phyloP scores from a whole-genome alignment of 2,797 vertebrate genomes.

The Halcyon badia region DNA sequence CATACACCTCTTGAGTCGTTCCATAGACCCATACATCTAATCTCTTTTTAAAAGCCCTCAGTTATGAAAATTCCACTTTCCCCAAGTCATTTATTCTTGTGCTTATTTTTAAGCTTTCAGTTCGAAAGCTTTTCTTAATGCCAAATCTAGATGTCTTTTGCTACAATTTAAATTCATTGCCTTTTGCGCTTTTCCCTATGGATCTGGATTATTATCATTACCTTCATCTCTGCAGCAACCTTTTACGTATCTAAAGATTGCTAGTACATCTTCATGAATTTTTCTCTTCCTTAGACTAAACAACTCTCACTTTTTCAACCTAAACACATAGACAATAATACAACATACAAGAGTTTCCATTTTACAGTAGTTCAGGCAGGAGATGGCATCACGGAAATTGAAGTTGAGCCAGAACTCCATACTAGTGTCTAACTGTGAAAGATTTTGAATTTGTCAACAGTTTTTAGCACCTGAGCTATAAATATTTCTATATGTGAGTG shows the following conservation, averaged over 20 bases:
- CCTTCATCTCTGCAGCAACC: not conserved
- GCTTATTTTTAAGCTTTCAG: not conserved
- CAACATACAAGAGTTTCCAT: rapidly evolving
- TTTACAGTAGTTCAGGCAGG: not conserved
- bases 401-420: not conserved
- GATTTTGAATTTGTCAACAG: not conserved
- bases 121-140: not conserved
- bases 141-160: not conserved
- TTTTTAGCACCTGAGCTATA: not conserved
- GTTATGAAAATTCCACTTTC: not conserved
- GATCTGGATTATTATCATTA: not conserved
- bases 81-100: not conserved
- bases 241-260: not conserved
- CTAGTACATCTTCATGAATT: not conserved
- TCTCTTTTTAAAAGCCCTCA: not conserved
- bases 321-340: not conserved
- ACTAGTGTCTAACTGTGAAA: not conserved
- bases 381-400: not conserved
- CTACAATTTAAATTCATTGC: slow-evolving; percentile 2
- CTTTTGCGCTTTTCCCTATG: not conserved
- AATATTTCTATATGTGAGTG: not conserved
- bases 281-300: not conserved
- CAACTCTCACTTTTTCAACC: not conserved
- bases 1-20: not conserved
- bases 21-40: not conserved